Conservation (phyloP, 2,888 invertebrate genomes). For the Lasius platythorax region DNA sequence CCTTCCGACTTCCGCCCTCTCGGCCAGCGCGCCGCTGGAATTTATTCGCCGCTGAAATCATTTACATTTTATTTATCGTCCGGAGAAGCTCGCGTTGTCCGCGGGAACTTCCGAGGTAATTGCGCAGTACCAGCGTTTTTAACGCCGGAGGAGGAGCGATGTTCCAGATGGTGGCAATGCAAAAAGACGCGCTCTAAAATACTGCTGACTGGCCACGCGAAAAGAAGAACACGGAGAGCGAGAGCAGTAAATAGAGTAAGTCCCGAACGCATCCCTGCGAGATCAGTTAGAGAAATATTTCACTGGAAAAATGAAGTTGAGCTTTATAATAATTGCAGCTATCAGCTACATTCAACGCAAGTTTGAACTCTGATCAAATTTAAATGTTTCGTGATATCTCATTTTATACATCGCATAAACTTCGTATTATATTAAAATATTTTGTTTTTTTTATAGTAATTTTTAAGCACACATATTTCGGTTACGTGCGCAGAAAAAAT, state of each 20-base stretch:
- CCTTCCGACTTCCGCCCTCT: constrained; percentile 59
- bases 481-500: neutral
- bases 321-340: neutral
- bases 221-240: constrained; percentile 33
- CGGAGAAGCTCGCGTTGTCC: constrained; percentile 57
- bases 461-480: neutral
- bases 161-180: constrained; percentile 53
- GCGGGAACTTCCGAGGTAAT: constrained; percentile 59
- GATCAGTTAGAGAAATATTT: constrained; percentile 23
- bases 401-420: neutral
- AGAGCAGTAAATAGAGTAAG: constrained; percentile 58
- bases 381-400: neutral
- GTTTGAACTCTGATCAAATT: neutral
- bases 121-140: constrained; percentile 62
- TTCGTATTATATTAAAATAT: neutral
- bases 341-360: neutral
- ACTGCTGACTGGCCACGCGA: constrained; percentile 52
- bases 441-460: neutral
- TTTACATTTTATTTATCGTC: constrained; percentile 79
- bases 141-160: constrained; percentile 48
- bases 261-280: constrained; percentile 15
- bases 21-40: constrained; percentile 55
- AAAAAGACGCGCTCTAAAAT: constrained; percentile 59
- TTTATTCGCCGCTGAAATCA: constrained; percentile 77
- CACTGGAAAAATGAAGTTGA: neutral